Evolutionary conservation across 1,140 invertebrate genomes (phyloP), one percentile per base, ranked within the genome.

Genomic region (Hylyphantes graminicola): DNA sequence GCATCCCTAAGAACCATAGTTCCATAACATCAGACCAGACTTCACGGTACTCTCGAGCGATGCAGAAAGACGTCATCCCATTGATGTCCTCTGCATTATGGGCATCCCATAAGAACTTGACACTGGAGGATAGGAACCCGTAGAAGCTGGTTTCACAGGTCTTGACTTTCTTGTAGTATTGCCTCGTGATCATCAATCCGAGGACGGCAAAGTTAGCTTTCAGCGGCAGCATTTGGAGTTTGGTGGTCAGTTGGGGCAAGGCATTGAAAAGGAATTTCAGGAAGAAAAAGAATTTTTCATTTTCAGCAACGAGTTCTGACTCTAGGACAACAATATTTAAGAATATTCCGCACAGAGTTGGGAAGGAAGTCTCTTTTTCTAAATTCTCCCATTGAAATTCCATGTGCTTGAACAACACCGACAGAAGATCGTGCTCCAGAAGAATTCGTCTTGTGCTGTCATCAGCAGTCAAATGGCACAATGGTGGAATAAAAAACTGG

Each of bases 1-100:
- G 96, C 95, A 97, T 96, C 13, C 96, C 96, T 21, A 97, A 90
- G 90, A 96, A 97, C 96, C 96, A 97, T 2, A 97, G 90, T 89
- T 97, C 96, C 89, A 94, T 95, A 17, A 97, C 92, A 87, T 97
- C 95, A 89, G 93, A 93, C 96, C 96, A 97, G 84, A 93, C 91
- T 88, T 94, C 93, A 88, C 96, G 96, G 89, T 97, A 97, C 13
- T 92, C 91, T 91, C 95, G 94, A 4, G 95, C 93, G 0, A 97
- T 94, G 4, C 96, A 94, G 55, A 97, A 89, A 3, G 75, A 68
- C 21, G 92, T 93, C 13, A 93, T 93, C 88, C 96, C 94, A 88
- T 94, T 94, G 21, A 94, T 94, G 88, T 97, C 96, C 51, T 90
- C 89, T 51, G 96, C 93, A 87, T 93, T 94, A 88, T 96, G 96